Evolutionary conservation across 2,888 invertebrate species (phyloP).

Genomic region (Coelinius sp.): DNA sequence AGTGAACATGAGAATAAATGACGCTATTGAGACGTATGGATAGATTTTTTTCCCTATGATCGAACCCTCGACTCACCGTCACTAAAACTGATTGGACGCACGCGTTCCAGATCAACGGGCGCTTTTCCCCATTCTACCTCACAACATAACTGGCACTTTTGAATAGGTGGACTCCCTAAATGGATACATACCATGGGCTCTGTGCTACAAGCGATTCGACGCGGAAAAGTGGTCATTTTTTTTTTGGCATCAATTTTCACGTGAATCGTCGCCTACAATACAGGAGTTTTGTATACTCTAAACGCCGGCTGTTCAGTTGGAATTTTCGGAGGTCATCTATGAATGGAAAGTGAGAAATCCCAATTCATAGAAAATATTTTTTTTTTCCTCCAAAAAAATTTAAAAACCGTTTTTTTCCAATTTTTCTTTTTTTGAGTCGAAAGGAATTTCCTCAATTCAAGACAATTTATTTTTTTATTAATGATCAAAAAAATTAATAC

Average conservation of each 20-base stretch:
- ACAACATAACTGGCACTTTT: slow-evolving; percentile 13
- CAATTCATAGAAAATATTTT: background rate
- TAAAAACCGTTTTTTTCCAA: too few species aligned
- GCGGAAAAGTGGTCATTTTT: slow-evolving; percentile 35
- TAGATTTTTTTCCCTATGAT: slow-evolving; percentile 19
- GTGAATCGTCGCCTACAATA: background rate
- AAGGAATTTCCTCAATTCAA: too few species aligned
- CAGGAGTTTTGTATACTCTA: background rate
- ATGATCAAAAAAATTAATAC: too few species aligned
- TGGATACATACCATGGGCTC: slow-evolving; percentile 4
- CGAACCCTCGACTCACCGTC: background rate
- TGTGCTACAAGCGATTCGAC: too few species aligned
- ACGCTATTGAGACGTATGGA: slow-evolving; percentile 3
- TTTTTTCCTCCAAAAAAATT: too few species aligned
- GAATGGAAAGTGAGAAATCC: too few species aligned
- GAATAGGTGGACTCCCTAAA: slow-evolving; percentile 21
- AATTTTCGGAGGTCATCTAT: background rate
- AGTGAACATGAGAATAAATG: background rate
- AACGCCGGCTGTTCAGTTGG: background rate
- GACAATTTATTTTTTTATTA: too few species aligned
- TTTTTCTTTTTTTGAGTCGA: too few species aligned
- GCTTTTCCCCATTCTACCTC: background rate
- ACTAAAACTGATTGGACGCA: slow-evolving; percentile 9
- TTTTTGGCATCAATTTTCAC: slow-evolving; percentile 33
- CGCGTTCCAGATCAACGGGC: slow-evolving; percentile 2